Percentiles rank a stretch among this genome's conserved stretches.
These are phyloP conservation scores for Enteromius viviparus DNA, from an alignment of 2,797 vertebrate species.

Conservation along the genomic window DNA sequence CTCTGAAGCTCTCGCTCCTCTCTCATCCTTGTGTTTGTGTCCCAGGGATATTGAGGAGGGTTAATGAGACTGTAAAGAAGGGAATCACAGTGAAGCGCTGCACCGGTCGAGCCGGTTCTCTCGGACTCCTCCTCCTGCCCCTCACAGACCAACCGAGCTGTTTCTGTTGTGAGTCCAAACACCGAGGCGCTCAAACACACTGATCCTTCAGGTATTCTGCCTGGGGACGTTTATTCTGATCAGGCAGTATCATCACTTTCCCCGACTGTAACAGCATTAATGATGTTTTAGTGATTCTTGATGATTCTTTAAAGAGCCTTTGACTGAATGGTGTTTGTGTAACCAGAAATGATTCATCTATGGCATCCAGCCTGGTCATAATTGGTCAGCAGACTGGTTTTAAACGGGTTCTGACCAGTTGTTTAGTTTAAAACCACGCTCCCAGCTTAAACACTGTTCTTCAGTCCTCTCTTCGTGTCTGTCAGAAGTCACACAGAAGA, in stretches of 20 bases:
- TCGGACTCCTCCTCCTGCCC: slow-evolving; percentile 50
- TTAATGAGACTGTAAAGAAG: slow-evolving; percentile 54
- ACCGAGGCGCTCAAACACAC: slow-evolving; percentile 7
- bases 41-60: slow-evolving; percentile 59
- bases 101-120: slow-evolving; percentile 63
- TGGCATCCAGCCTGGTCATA: too few species aligned
- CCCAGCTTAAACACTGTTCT: too few species aligned
- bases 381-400: too few species aligned
- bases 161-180: slow-evolving; percentile 69
- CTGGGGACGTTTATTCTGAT: neutral
- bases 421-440: too few species aligned
- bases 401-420: too few species aligned
- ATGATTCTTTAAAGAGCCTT: too few species aligned
- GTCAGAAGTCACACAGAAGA: too few species aligned
- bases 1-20: slow-evolving; percentile 64
- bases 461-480: too few species aligned
- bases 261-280: too few species aligned
- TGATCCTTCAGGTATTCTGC: neutral
- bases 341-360: too few species aligned
- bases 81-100: slow-evolving; percentile 51
- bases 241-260: too few species aligned
- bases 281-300: neutral
- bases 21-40: slow-evolving; percentile 64
- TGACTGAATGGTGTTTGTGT: too few species aligned
- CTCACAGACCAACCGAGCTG: slow-evolving; percentile 1